Evolutionary conservation across 2,113 vertebrate genomes (phyloP).

Genomic region (Apus apus): DNA sequence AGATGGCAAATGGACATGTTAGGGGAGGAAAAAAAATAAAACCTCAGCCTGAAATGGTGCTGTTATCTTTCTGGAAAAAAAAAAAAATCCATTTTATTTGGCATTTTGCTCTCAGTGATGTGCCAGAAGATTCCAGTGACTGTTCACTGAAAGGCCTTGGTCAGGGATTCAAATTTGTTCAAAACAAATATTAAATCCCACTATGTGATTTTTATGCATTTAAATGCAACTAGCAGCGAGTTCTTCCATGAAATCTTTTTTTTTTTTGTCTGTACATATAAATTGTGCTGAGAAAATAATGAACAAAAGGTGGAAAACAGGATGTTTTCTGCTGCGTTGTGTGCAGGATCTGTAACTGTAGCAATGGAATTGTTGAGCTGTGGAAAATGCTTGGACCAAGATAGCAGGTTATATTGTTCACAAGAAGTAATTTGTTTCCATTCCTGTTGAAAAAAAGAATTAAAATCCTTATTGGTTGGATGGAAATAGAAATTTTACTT

Average conservation of each 20-base stretch:
- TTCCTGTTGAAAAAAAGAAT: background rate
- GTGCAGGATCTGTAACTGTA: background rate
- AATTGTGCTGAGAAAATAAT: background rate
- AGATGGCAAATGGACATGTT: background rate
- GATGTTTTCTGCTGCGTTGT: constrained; percentile 37
- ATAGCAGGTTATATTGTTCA: background rate
- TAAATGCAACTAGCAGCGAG: background rate
- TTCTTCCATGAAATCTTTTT: background rate
- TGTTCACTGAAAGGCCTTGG: background rate
- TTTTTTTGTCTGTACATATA: background rate
- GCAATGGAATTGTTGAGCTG: background rate
- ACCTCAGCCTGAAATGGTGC: background rate
- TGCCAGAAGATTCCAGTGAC: constrained; percentile 41
- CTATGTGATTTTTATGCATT: background rate
- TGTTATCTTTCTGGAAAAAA: constrained; percentile 8
- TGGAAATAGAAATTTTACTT: background rate
- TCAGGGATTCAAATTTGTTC: constrained; percentile 16
- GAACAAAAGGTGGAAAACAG: background rate
- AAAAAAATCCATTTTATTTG: constrained; percentile 6
- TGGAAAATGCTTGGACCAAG: background rate
- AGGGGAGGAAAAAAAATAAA: accelerated
- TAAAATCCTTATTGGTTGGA: background rate
- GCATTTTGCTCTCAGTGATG: background rate
- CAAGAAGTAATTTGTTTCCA: background rate
- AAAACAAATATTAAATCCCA: background rate